These are phyloP conservation scores for Danaus plexippus DNA, from an alignment of 1,140 invertebrate species.

Conservation along the genomic window DNA sequence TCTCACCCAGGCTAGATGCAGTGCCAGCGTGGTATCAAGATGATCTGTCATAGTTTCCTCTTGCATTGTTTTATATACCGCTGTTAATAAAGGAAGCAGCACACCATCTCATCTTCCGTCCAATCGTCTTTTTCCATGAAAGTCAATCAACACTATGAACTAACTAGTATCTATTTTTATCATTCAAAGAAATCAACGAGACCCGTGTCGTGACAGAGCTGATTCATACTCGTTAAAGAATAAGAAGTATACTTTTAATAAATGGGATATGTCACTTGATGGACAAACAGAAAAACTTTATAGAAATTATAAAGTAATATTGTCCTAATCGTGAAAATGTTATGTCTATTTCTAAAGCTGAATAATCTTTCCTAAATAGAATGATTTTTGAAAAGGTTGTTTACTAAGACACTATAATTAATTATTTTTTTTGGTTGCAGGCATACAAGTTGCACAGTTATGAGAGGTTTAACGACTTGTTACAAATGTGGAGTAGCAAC, in stretches of 20 bases:
- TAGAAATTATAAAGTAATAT: too few species aligned
- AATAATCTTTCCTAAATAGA: too few species aligned
- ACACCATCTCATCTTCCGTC: conserved; percentile 37
- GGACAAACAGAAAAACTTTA: too few species aligned
- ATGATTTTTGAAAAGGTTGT: too few species aligned
- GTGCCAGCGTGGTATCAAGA: conserved; percentile 8
- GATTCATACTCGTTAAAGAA: conserved; percentile 30
- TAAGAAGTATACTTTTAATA: conserved; percentile 16
- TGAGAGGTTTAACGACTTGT: conserved; percentile 36
- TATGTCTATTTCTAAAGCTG: too few species aligned
- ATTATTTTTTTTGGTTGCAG: conserved; percentile 44
- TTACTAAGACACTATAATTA: not conserved
- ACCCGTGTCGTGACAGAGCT: conserved; percentile 27
- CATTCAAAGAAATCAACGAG: conserved; percentile 51
- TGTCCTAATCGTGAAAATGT: too few species aligned
- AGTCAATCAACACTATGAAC: conserved; percentile 50
- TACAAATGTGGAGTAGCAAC: conserved; percentile 31
- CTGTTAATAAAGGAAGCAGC: conserved; percentile 33
- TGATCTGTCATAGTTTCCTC: conserved; percentile 20
- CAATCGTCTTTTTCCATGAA: conserved; percentile 53
- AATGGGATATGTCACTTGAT: too few species aligned
- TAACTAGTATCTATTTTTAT: conserved; percentile 50
- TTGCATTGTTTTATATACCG: conserved; percentile 38
- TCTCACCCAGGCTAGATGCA: not conserved
- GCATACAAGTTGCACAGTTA: conserved; percentile 45